Evolutionary conservation across 2,113 vertebrate species (phyloP).

Genomic region (Malurus melanocephalus): DNA sequence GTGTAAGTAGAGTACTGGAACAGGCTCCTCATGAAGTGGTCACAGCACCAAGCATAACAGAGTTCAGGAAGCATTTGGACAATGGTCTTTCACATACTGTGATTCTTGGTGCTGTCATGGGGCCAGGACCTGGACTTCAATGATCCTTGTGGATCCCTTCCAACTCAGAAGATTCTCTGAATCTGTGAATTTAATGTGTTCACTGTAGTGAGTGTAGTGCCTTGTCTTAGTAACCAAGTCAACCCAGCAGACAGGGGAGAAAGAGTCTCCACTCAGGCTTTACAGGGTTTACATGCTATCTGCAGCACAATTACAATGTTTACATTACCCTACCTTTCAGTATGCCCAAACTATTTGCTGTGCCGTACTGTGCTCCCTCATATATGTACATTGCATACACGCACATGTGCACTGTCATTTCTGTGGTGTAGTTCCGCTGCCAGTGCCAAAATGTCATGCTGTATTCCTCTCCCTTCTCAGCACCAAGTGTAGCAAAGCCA

Average conservation of each 20-base stretch:
- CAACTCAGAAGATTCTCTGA: not conserved
- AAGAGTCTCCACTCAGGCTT: not conserved
- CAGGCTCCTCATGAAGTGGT: not conserved
- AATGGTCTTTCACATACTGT: not conserved
- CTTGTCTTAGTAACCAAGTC: not conserved
- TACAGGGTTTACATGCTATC: not conserved
- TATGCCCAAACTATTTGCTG: not conserved
- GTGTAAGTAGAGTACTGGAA: not conserved
- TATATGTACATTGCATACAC: accelerated
- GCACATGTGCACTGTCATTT: not conserved
- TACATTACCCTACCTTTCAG: not conserved
- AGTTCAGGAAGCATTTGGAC: not conserved
- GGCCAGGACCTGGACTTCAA: not conserved
- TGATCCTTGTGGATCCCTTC: not conserved
- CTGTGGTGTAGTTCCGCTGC: not conserved
- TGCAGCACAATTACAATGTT: not conserved
- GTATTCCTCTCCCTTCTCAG: not conserved
- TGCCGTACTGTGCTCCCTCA: not conserved
- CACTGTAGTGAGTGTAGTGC: not conserved
- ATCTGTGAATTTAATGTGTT: not conserved
- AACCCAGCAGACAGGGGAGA: not conserved
- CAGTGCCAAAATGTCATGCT: not conserved
- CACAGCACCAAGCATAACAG: not conserved
- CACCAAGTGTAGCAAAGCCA: not conserved
- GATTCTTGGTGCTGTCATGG: not conserved